Base-by-base conservation (phyloP, 2,888 invertebrate genomes). In the Onthophagus sagittarius region DNA sequence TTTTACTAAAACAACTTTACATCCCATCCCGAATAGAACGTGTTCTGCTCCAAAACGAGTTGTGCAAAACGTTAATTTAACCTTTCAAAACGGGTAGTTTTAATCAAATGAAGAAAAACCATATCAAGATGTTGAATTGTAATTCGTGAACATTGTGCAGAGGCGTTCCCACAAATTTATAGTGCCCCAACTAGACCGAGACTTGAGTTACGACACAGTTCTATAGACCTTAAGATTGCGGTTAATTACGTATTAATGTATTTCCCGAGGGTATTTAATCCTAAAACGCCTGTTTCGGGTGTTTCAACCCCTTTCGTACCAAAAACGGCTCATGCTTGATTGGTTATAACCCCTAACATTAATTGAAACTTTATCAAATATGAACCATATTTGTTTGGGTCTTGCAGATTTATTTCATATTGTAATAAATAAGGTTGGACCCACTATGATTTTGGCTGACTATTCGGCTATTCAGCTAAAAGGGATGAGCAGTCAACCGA, bases 201-300 rank as follows among this genome's bases (percentile, higher is more conserved):
- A 67, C 67, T 67, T 32, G 31, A 67, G 67, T 32, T 32, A 23
- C 64, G 64, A 23, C 64, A 11, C 64, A 9, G 9, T 11, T 9
- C 64, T 15, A 23, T 23, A 23, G 23, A 23, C 67, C 67, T 67
- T 67, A 67, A 64, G 67, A 23, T 32, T 67, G 67, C 67, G 67
- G 67, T 67, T 67, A 67, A 67, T 67, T 67, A 67, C 67, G 31
- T 67, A 67, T 67, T 67, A 67, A 67, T 67, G 67, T 67, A 32
- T 67, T 67, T 67, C 67, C 67, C 23, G n/a, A 53, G 39, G 39
- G 39, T 53, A 11, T 53, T 53, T 53, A 53, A 53, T 9, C 39
- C 39, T 53, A 53, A 53, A 53, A 53, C 39, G 6, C 9, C 5
- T 1, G 11, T 53, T 53, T 53, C 9, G 39, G 39, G 39, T 11